Base-by-base conservation (phyloP, 2,888 invertebrate genomes). In the Pogonocherus hispidulus region DNA sequence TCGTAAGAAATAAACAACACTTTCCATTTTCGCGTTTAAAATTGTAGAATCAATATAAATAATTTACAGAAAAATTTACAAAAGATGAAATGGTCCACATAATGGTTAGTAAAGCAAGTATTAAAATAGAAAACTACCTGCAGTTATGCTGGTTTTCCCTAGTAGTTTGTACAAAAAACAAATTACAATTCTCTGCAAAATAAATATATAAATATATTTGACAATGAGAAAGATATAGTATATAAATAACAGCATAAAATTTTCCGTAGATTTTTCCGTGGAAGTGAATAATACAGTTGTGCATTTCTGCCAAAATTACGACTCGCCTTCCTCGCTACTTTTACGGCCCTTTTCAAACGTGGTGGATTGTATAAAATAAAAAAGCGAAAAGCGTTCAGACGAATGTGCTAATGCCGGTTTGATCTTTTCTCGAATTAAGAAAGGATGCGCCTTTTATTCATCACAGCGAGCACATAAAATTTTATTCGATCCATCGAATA, bases 361-460 rank as follows among this genome's bases (percentile, higher is more conserved):
- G 47, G 59, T 11, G 27, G 47, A 59, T 59, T 59, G 59, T 47
- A 59, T 46, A 47, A 44, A 47, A 47, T 59, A 47, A 59, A 35
- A 59, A 32, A n/a, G 32, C 6, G 47, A 27, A 56, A 59, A 59
- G 18, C 22, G 27, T 23, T 35, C 27, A 22, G 32, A 59, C 47
- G 41, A 59, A 59, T 47, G 59, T 47, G 47, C 32, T 59, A 59
- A 59, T 59, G 47, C n/a, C 59, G n/a, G 47, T 41, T 41, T 57
- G 57, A 41, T 46, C 23, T 44, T 46, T 44, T 44, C 23, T 44
- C 16, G 23, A 57, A 57, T 46, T 57, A 44, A 57, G 35, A 46
- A 20, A 14, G 22, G 18, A n/a, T 18, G 35, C 20, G 44, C 14
- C 14, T 57, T 55, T 44, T 57, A 46, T 46, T 57, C 57, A 16